Base-by-base conservation (phyloP, 1,140 invertebrate genomes). In the Halictus rubicundus region DNA sequence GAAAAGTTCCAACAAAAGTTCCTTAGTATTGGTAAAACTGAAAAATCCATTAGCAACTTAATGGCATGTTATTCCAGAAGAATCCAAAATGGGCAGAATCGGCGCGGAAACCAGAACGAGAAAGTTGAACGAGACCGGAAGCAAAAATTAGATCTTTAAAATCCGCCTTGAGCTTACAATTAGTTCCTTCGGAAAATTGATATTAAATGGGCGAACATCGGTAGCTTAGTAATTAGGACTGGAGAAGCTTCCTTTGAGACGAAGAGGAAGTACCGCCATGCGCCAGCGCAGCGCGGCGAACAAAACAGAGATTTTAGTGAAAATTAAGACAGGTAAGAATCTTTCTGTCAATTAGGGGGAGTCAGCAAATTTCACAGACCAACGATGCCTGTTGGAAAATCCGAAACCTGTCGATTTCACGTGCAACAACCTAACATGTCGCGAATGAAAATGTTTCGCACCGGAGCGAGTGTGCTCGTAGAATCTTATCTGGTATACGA, bases 151-250 rank as follows among this genome's bases (percentile, higher is more conserved):
- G 25, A 66, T 23, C 54, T 65, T 54, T 39, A 46, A 32, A n/a
- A 54, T 64, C 72, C 74, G 74, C 60, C 70, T 49, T 39, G 65
- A 74, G 64, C 49, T 6, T 25, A 54, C 52, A 25, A 46, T 46
- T 46, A 16, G 49, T 59, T 49, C 9, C n/a, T 74, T 73, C 25
- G 12, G 52, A 78, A 75, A 84, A 82, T 71, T 68, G 73, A 74
- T 78, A 82, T 72, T 57, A 49, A 68, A 68, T 49, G 64, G 8
- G n/a, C 59, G 54, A 73, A 61, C 66, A 54, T 68, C 65, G 27
- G 80, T 84, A 82, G 75, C 70, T 66, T 79, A 84, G 80, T 79
- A 64, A 84, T 84, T 84, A 84, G 61, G 80, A 64, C 59, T 37
- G 27, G 32, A 25, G 65, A 74, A 78, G 78, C 66, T 54, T 52